Evolutionary conservation across 1,140 invertebrate genomes (phyloP).

Genomic region (Notospermus geniculatus): DNA sequence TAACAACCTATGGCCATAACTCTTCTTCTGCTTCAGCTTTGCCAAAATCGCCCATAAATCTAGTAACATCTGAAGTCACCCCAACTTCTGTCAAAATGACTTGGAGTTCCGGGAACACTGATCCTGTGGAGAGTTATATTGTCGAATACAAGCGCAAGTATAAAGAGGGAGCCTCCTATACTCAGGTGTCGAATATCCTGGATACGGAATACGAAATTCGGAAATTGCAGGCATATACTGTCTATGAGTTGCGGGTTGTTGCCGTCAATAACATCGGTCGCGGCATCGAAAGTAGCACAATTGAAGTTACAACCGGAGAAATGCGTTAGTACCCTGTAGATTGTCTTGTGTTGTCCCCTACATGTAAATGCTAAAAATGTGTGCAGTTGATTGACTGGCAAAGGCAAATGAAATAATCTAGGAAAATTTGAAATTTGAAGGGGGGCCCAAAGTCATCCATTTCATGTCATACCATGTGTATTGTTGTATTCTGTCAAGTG

Average conservation of each 20-base stretch:
- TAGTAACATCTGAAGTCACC: slow-evolving; percentile 86
- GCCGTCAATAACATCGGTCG: slow-evolving; percentile 91
- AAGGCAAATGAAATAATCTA: too few relatives aligned
- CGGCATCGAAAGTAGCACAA: slow-evolving; percentile 79
- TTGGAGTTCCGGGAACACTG: slow-evolving; percentile 80
- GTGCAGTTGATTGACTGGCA: too few relatives aligned
- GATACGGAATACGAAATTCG: slow-evolving; percentile 88
- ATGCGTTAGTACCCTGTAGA: slow-evolving; percentile 73
- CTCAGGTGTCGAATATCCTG: slow-evolving; percentile 86
- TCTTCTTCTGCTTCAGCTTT: slow-evolving; percentile 64
- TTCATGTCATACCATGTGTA: too few relatives aligned
- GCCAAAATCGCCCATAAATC: slow-evolving; percentile 81
- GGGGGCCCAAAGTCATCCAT: too few relatives aligned
- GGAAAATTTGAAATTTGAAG: too few relatives aligned
- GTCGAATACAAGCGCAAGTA: slow-evolving; percentile 94
- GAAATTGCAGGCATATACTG: slow-evolving; percentile 86
- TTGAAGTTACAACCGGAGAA: slow-evolving; percentile 90
- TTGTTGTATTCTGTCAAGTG: too few relatives aligned
- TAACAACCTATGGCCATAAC: too few relatives aligned
- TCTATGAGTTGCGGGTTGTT: slow-evolving; percentile 92
- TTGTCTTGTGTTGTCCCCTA: slow-evolving; percentile 5
- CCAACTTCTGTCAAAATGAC: slow-evolving; percentile 85
- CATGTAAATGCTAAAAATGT: slow-evolving; percentile 1
- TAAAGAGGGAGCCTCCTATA: slow-evolving; percentile 57
- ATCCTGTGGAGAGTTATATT: slow-evolving; percentile 87